Percentiles rank a stretch among this genome's conserved stretches.
Evolutionary conservation across 1,140 invertebrate genomes (phyloP).

Genomic region (Heliconius congener): DNA sequence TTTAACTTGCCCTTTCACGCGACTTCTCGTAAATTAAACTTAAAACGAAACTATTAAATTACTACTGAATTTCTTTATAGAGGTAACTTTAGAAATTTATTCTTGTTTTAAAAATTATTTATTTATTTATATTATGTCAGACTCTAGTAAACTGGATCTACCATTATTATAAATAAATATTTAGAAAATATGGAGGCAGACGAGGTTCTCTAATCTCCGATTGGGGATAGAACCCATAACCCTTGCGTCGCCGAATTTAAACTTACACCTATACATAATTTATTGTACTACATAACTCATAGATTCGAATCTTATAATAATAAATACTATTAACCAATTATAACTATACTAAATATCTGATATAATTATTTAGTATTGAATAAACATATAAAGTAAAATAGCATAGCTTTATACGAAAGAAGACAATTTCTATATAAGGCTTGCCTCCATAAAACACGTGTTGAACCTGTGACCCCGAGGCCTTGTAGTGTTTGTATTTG

Average conservation of each 20-base stretch:
- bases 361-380: background rate
- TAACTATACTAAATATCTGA: too few relatives aligned
- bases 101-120: background rate
- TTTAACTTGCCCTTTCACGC: background rate
- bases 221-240: too few relatives aligned
- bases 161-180: background rate
- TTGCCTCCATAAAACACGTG: slow-evolving; percentile 13
- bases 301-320: too few relatives aligned
- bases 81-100: background rate
- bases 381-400: background rate
- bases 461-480: slow-evolving; percentile 10
- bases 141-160: too few relatives aligned
- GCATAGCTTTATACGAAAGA: background rate
- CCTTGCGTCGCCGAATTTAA: too few relatives aligned
- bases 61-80: background rate
- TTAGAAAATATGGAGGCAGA: background rate
- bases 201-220: too few relatives aligned
- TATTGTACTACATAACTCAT: too few relatives aligned
- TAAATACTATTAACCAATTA: too few relatives aligned
- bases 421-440: background rate
- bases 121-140: too few relatives aligned
- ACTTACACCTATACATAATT: too few relatives aligned
- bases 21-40: background rate
- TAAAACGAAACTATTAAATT: too few relatives aligned
- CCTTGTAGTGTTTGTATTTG: background rate